These are phyloP conservation scores for Crocallis elinguaria DNA, from an alignment of 2,888 invertebrate genomes.

Conservation along the genomic window DNA sequence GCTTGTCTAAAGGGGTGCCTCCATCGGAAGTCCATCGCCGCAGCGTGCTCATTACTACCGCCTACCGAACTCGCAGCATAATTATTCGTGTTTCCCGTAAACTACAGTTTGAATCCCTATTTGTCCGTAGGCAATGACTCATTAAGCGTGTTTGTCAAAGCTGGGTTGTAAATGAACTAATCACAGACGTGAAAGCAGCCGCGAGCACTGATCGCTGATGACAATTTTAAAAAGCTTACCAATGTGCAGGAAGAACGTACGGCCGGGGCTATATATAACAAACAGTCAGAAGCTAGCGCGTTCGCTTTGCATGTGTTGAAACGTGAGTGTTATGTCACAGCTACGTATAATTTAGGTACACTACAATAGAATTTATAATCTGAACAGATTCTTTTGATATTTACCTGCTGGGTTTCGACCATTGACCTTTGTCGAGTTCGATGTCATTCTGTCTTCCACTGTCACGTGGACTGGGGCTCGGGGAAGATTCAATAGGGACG, in stretches of 20 bases:
- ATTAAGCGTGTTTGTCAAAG: slow-evolving; percentile 70
- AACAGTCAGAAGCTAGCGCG: slow-evolving; percentile 76
- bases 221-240: slow-evolving; percentile 82
- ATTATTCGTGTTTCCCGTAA: slow-evolving; percentile 51
- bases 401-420: slow-evolving; percentile 83
- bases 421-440: slow-evolving; percentile 62
- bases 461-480: slow-evolving; percentile 71
- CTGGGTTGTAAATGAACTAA: slow-evolving; percentile 74
- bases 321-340: slow-evolving; percentile 72
- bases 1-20: slow-evolving; percentile 85
- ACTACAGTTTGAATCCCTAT: slow-evolving; percentile 49
- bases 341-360: slow-evolving; percentile 52
- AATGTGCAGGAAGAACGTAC: slow-evolving; percentile 77
- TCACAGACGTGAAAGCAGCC: slow-evolving; percentile 77
- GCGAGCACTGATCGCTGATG: slow-evolving; percentile 81
- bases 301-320: slow-evolving; percentile 78
- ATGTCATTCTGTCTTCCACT: slow-evolving; percentile 55
- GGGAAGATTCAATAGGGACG: slow-evolving; percentile 72
- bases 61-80: slow-evolving; percentile 62
- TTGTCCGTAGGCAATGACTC: slow-evolving; percentile 56
- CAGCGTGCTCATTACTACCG: slow-evolving; percentile 76
- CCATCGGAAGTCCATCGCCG: slow-evolving; percentile 89
- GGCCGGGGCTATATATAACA: slow-evolving; percentile 78
- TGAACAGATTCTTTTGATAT: slow-evolving; percentile 40
- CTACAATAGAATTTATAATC: slow-evolving; percentile 35